These are phyloP conservation scores for Drosophila athabasca DNA, from an alignment of 1,140 invertebrate genomes.

Conservation along the genomic window DNA sequence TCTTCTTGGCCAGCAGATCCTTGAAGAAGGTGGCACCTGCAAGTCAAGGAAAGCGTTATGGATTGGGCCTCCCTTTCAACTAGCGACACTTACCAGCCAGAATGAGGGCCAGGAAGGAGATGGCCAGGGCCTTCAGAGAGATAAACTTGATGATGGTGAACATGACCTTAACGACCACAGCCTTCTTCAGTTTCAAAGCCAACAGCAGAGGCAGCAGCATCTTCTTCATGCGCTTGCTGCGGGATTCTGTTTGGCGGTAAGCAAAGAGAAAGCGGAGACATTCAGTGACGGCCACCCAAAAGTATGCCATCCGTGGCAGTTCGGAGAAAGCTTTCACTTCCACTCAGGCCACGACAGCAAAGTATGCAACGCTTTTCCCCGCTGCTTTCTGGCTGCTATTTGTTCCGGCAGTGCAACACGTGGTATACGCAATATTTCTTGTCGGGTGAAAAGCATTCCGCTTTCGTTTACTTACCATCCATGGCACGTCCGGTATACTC, in stretches of 20 bases:
- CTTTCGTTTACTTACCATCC: slow-evolving; percentile 67
- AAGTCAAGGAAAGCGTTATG: not conserved
- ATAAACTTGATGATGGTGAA: slow-evolving; percentile 86
- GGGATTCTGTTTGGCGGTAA: slow-evolving; percentile 84
- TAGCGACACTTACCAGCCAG: slow-evolving; percentile 83
- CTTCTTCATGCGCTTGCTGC: slow-evolving; percentile 86
- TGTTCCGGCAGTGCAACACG: not conserved
- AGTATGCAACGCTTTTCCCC: slow-evolving; percentile 47
- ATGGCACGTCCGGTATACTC: slow-evolving; percentile 74
- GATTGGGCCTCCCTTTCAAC: too few relatives aligned
- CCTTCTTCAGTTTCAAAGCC: slow-evolving; percentile 87
- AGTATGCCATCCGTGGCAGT: slow-evolving; percentile 33
- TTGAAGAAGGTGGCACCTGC: slow-evolving; percentile 83
- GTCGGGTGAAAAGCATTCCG: slow-evolving; percentile 17
- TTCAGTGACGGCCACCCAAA: slow-evolving; percentile 26
- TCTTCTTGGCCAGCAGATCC: slow-evolving; percentile 83
- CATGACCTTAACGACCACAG: slow-evolving; percentile 87
- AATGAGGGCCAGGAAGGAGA: slow-evolving; percentile 86
- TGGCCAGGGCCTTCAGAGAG: slow-evolving; percentile 87
- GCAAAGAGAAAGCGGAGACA: slow-evolving; percentile 25
- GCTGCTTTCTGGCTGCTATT: too few relatives aligned
- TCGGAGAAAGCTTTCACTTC: slow-evolving; percentile 24
- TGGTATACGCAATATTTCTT: slow-evolving; percentile 41
- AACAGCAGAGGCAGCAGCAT: slow-evolving; percentile 87
- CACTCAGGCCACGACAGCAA: not conserved